Evolutionary conservation across 1,140 invertebrate genomes (phyloP), one percentile per base, ranked within the genome.

Genomic region (Bombus sylvicola): DNA sequence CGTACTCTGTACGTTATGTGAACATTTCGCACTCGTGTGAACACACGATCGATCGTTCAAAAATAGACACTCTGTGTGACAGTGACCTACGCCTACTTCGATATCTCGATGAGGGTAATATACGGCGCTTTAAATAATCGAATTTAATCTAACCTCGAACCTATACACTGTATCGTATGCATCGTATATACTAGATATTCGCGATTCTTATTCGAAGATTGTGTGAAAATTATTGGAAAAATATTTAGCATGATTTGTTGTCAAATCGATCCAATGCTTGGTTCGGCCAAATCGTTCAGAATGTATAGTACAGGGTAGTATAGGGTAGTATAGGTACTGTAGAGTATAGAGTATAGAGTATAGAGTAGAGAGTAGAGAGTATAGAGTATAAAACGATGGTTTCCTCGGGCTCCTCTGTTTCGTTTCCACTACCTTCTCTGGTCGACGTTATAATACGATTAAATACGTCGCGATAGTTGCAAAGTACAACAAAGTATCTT

Each of bases 31-130:
- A n/a, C 25, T 12, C 57, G 18, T 15, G 10, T n/a, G 28, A 25
- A 43, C 39, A 5, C 0, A 22, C 22, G 71, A 37, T n/a, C 53
- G 10, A 37, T 34, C 25, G 43, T 66, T 75, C 41, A 15, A 39
- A 83, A 83, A 83, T 83, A 83, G 81, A 83, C 25, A 1, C 3
- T 13, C 22, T 2, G 3, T 4, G 41, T 39, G 41, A 18, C 43
- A 66, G 59, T 47, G 73, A 76, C 69, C 43, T 71, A 57, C 31
- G 57, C 25, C 0, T 75, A 31, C 66, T 83, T 68, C 28, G 6
- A 66, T 31, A 13, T 62, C 28, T 62, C 39, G 39, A 53, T 1
- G 34, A 6, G 4, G 13, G 2, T 2, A 3, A 43, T 53, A 13
- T 31, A 53, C 28, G 31, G 0, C 28, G 1, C 15, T 34, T 1